These are phyloP conservation scores for Nemotelus pantherinus DNA, from an alignment of 2,888 invertebrate species.

Conservation along the genomic window DNA sequence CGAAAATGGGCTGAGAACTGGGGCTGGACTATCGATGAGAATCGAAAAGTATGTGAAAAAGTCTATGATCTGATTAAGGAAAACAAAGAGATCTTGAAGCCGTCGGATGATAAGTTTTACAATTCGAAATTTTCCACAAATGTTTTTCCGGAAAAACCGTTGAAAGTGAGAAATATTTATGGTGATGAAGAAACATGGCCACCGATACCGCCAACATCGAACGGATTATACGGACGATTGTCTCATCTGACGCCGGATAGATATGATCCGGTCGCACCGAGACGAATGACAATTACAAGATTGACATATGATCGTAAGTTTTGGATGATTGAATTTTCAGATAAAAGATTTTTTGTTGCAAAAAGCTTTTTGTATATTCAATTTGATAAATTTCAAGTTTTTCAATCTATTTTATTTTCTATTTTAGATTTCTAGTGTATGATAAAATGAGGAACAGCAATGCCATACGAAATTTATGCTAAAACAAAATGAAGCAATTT, in stretches of 20 bases:
- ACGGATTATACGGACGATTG: slow-evolving; percentile 43
- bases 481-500: too few relatives aligned
- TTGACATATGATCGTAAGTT: slow-evolving; percentile 24
- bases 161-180: slow-evolving; percentile 32
- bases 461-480: too few relatives aligned
- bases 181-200: slow-evolving; percentile 36
- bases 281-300: slow-evolving; percentile 4
- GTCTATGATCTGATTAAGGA: slow-evolving; percentile 43
- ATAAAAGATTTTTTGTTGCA: too few relatives aligned
- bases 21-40: slow-evolving; percentile 44
- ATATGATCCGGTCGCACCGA: slow-evolving; percentile 32
- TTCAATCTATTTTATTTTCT: too few relatives aligned
- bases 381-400: too few relatives aligned
- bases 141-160: slow-evolving; percentile 29
- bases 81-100: slow-evolving; percentile 10
- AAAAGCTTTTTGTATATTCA: too few relatives aligned
- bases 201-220: slow-evolving; percentile 35
- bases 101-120: slow-evolving; percentile 24
- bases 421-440: too few relatives aligned
- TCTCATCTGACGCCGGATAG: slow-evolving; percentile 34
- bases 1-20: slow-evolving; percentile 38
- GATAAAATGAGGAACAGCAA: too few relatives aligned
- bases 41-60: slow-evolving; percentile 44
- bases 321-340: too few relatives aligned
- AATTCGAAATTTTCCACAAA: slow-evolving; percentile 35